Base-by-base conservation (phyloP, 2,113 vertebrate species). In the Chlamydotis undulata region DNA sequence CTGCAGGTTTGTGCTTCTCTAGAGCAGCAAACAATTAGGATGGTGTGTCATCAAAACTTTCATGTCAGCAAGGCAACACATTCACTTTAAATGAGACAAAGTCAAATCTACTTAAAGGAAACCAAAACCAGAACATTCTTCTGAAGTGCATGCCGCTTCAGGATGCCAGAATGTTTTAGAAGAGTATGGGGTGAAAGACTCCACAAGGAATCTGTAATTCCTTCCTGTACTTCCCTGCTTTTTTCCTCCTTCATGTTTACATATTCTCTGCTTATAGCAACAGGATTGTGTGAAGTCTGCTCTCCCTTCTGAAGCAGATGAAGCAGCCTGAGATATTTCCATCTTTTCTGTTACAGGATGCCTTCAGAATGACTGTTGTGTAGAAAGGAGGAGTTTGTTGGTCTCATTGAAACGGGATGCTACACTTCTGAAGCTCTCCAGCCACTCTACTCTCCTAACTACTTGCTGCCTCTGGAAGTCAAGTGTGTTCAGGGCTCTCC, bases 11-110 rank as follows among this genome's bases (percentile, higher is more conserved):
- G 89, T 74, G 95, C 95, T 97, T 95, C 92, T 93, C 80, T 70
- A 91, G 87, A 96, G 81, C 69, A 96, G 94, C 53, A 70, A 97
- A 97, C 98, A 99, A 99, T 99, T 98, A 99, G 97, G 96, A 91
- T 82, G 86, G 93, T 97, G 96, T 96, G 96, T 98, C 98, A 61
- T 97, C 96, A 96, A 94, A 97, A 98, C 97, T 98, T 98, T 97
- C 94, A 97, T 83, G 79, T 98, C 97, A 95, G 96, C 97, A 96
- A 98, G 97, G 96, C 95, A 97, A 97, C 96, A 95, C 97, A 95
- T 97, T 97, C 65, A 22, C 49, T 96, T 91, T 95, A 96, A 98
- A 98, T 93, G 94, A 97, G 96, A 96, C 87, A 76, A 95, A 97
- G 97, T 98, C 98, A 98, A 82, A 95, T 97, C 95, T 88, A 37